These are phyloP conservation scores for Zaprionus lineosus DNA, from an alignment of 2,888 invertebrate species.

Conservation along the genomic window DNA sequence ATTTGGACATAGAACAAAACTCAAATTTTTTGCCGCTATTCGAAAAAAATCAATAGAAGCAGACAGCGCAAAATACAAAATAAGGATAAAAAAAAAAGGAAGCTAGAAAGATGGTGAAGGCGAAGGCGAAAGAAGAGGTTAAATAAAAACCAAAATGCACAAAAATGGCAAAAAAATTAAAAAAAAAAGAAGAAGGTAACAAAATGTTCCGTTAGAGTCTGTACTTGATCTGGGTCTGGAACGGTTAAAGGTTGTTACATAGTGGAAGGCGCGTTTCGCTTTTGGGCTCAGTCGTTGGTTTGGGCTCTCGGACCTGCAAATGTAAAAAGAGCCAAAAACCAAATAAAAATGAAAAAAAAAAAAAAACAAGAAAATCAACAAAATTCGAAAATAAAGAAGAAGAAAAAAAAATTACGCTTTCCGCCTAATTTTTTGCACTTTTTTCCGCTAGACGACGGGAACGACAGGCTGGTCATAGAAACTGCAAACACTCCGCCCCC, in stretches of 20 bases:
- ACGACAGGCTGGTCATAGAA: slow-evolving; percentile 63
- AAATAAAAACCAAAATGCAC: slow-evolving; percentile 65
- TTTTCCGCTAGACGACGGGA: slow-evolving; percentile 37
- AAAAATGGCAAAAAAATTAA: slow-evolving; percentile 23
- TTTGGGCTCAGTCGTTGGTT: slow-evolving; percentile 22
- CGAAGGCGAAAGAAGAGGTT: slow-evolving; percentile 56
- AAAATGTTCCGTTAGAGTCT: slow-evolving; percentile 37
- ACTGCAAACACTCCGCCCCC: too few species aligned
- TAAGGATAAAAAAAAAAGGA: too few species aligned
- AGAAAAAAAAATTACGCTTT: slow-evolving; percentile 73
- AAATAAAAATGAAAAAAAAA: too few species aligned
- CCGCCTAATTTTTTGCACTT: slow-evolving; percentile 76
- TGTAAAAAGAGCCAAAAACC: too few species aligned
- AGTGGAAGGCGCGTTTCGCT: slow-evolving; percentile 68
- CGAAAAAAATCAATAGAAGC: slow-evolving; percentile 83
- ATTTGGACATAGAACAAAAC: slow-evolving; percentile 51
- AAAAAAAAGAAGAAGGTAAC: slow-evolving; percentile 31
- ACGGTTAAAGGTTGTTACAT: slow-evolving; percentile 68
- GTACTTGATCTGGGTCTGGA: slow-evolving; percentile 19
- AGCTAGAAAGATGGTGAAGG: too few species aligned
- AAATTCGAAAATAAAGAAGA: too few species aligned
- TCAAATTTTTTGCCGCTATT: slow-evolving; percentile 41
- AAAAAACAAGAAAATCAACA: too few species aligned
- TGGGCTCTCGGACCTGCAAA: slow-evolving; percentile 52
- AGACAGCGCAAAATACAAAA: slow-evolving; percentile 78